Percentiles rank a stretch among this genome's conserved stretches.
Evolutionary conservation across 2,113 vertebrate genomes (phyloP).

Genomic region (Elaphurus davidianus): DNA sequence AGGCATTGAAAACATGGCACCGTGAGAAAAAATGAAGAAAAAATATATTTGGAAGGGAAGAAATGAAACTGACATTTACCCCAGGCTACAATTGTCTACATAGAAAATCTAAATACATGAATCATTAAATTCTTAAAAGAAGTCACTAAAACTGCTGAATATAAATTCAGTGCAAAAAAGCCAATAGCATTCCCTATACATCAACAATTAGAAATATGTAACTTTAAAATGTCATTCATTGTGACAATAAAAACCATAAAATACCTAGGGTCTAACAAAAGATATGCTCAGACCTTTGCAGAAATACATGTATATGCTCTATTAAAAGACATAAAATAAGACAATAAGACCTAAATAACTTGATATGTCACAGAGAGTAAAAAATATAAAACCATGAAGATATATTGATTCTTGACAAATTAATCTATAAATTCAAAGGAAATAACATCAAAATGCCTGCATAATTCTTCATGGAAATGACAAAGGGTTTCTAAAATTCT

Average conservation of each 20-base stretch:
- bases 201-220: neutral
- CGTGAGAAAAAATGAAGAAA: neutral
- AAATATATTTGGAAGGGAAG: neutral
- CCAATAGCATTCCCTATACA: neutral
- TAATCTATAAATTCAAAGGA: slow-evolving; percentile 14
- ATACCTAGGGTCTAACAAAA: neutral
- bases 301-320: neutral
- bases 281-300: neutral
- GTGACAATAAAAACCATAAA: neutral
- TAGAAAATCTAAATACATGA: neutral
- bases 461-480: neutral
- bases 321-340: neutral
- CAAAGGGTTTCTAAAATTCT: neutral
- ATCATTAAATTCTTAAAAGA: neutral
- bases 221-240: neutral
- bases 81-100: neutral
- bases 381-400: neutral
- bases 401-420: neutral
- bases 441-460: neutral
- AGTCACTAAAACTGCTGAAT: neutral
- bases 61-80: neutral
- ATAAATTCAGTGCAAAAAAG: neutral
- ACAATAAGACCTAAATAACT: neutral
- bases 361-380: neutral
- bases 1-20: neutral